Conservation (phyloP, 2,113 vertebrate genomes). For the Psephotus haematonotus region DNA sequence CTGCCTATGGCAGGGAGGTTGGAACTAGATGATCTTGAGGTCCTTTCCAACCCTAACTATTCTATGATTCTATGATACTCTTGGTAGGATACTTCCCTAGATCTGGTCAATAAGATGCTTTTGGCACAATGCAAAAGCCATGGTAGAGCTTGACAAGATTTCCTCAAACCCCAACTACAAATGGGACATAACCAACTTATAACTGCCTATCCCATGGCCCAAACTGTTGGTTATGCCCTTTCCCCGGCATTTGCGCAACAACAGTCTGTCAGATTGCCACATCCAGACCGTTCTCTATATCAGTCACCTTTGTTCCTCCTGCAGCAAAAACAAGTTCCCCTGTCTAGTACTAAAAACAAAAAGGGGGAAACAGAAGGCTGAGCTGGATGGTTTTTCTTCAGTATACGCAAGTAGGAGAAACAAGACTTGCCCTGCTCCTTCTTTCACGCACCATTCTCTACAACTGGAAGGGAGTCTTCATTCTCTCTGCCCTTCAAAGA, state of each 20-base stretch:
- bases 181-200: neutral
- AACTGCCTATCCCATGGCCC: neutral
- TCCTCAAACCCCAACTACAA: neutral
- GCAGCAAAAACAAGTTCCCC: neutral
- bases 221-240: neutral
- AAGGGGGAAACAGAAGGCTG: neutral
- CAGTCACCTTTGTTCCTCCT: neutral
- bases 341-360: neutral
- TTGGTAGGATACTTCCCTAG: neutral
- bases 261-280: neutral
- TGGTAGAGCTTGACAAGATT: neutral
- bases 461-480: neutral
- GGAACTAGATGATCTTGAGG: too few relatives aligned
- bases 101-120: neutral
- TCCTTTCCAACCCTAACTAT: too few relatives aligned
- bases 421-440: neutral
- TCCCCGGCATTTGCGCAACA: neutral
- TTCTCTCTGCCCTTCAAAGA: neutral
- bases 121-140: neutral
- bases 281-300: neutral
- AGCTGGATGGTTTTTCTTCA: neutral
- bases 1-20: too few relatives aligned
- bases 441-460: neutral
- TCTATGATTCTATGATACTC: too few relatives aligned
- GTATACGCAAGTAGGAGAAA: neutral